These are phyloP conservation scores for Meandrusa payeni DNA, from an alignment of 2,888 invertebrate species.

Conservation along the genomic window DNA sequence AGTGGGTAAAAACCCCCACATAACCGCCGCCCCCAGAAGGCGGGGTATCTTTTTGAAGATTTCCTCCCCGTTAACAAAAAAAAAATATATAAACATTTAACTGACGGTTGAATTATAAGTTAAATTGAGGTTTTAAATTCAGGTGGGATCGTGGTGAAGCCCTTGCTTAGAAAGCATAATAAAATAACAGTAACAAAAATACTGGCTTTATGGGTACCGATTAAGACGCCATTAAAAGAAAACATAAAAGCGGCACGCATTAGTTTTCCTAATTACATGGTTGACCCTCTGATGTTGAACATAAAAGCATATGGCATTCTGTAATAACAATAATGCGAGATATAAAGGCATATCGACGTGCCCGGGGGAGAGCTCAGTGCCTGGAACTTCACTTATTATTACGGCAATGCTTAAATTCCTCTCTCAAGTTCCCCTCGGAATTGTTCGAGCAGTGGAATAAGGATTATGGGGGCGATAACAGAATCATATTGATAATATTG, in stretches of 20 bases:
- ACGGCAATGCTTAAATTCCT: constrained; percentile 24
- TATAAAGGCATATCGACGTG: constrained; percentile 18
- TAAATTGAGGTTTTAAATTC: too few species aligned
- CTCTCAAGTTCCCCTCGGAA: constrained; percentile 20
- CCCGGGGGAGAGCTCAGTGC: constrained; percentile 13
- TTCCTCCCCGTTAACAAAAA: too few species aligned
- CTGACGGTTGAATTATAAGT: too few species aligned
- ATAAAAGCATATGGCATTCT: constrained; percentile 10
- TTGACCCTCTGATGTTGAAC: constrained; percentile 11
- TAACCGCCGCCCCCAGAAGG: too few species aligned
- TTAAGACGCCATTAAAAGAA: constrained; percentile 1
- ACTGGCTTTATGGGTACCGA: too few species aligned
- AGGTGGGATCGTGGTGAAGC: too few species aligned
- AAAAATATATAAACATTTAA: too few species aligned
- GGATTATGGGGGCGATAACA: constrained; percentile 23
- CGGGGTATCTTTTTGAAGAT: too few species aligned
- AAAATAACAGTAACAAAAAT: too few species aligned
- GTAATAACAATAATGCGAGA: constrained; percentile 24
- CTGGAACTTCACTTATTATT: constrained; percentile 24
- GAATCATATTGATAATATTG: constrained; percentile 26
- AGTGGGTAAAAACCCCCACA: too few species aligned
- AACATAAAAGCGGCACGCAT: background rate
- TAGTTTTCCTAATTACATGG: constrained; percentile 6
- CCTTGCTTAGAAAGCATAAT: too few species aligned
- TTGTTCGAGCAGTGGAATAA: constrained; percentile 23